These are phyloP conservation scores for Chionis minor DNA, from an alignment of 2,113 vertebrate species.

Conservation along the genomic window DNA sequence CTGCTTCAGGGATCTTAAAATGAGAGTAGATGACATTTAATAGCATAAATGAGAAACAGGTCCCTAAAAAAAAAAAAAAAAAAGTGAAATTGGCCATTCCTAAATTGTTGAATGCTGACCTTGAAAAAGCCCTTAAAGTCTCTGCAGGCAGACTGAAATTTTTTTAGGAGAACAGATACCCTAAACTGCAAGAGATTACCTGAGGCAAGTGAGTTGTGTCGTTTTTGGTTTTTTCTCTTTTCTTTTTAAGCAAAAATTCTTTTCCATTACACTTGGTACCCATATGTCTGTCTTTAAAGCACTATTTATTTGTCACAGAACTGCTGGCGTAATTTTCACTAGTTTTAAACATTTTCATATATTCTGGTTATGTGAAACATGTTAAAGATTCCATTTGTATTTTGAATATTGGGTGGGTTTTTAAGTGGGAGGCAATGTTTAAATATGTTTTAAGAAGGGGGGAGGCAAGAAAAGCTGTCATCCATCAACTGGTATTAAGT, in stretches of 20 bases:
- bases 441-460: background rate
- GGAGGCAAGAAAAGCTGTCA: constrained; percentile 40
- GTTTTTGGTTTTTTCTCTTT: background rate
- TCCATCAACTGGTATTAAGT: constrained; percentile 68
- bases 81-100: background rate
- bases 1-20: background rate
- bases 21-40: constrained; percentile 18
- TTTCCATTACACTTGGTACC: constrained; percentile 13
- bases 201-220: background rate
- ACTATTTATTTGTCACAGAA: background rate
- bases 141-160: background rate
- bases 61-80: background rate
- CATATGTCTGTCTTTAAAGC: background rate
- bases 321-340: background rate
- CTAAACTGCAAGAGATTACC: background rate
- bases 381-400: background rate
- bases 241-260: background rate
- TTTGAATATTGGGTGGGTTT: background rate
- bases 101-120: constrained; percentile 6
- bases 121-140: background rate
- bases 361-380: background rate
- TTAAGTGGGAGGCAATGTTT: background rate
- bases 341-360: background rate
- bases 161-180: background rate
- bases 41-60: constrained; percentile 34